Evolutionary conservation across 64 coral and sea anemone genomes (phyloP), one percentile per base, ranked within the genome.

Genomic region (Stylophora pistillata): DNA sequence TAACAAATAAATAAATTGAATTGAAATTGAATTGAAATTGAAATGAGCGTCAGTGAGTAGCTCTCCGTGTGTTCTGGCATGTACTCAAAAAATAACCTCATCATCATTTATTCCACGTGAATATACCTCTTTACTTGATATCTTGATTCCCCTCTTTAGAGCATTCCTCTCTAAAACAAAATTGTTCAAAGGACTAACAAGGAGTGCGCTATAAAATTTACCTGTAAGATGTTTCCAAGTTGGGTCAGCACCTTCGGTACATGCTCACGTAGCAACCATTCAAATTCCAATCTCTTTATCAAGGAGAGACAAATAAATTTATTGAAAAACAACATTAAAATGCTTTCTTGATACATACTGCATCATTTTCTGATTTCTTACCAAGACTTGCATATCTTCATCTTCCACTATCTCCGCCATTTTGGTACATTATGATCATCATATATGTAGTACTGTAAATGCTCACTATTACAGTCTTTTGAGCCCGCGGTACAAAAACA

Each of bases 221-320:
- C 90, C 82, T 91, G 90, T 10, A 91, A 18, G 14, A 86, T 86
- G 47, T n/a, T 30, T 68, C 75, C 90, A 73, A 91, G 62, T 16
- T 91, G 90, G 27, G 23, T 71, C 20, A 91, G 62, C 34, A 91
- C 90, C 86, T 91, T 91, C 21, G 90, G 90, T 27, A 91, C 81
- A 86, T 91, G 90, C 23, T 91, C 90, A 16, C 61, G 86, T 11
- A 91, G 65, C 16, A 91, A 30, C 90, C 90, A 91, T 26, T 91
- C 90, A 91, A 91, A 91, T 57, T 91, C 90, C 56, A 91, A 20
- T 58, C 79, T 91, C 90, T 91, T 65, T 71, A 37, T 66, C 16
- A 10, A 69, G 15, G 10, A 71, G 30, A 18, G 70, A 75, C 33
- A 75, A 17, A 74, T n/a, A 4, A 56, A 15, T 41, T 68, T 14